These are phyloP conservation scores for Psettodes erumei DNA, from an alignment of 2,113 vertebrate species.

Conservation along the genomic window DNA sequence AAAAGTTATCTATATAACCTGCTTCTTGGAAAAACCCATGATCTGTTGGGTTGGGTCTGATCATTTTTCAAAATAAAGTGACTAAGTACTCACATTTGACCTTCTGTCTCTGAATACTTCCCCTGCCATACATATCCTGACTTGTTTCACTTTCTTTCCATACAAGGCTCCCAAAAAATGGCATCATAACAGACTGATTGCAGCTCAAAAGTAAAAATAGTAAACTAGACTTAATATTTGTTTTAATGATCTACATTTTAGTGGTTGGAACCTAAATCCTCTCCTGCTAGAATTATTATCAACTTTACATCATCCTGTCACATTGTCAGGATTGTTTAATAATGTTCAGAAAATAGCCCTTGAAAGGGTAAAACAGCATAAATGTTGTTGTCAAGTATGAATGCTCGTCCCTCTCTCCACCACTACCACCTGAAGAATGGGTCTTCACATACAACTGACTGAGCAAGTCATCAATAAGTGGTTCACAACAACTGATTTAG, in stretches of 20 bases:
- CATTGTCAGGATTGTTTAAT: conserved; percentile 43
- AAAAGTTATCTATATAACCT: not conserved
- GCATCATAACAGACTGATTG: conserved; percentile 9
- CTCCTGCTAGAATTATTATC: conserved; percentile 8
- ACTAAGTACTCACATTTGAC: not conserved
- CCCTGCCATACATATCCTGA: not conserved
- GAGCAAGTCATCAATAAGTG: conserved; percentile 35
- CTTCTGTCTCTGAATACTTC: not conserved
- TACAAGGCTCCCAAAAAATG: conserved; percentile 7
- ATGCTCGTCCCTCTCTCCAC: conserved; percentile 7
- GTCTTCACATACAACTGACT: conserved; percentile 26
- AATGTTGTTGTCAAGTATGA: conserved; percentile 40
- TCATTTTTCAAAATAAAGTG: conserved; percentile 20
- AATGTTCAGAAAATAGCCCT: conserved; percentile 71
- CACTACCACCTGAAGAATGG: not conserved
- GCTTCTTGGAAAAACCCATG: not conserved
- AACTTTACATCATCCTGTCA: conserved; percentile 8
- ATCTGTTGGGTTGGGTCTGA: not conserved
- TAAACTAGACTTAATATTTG: conserved; percentile 29
- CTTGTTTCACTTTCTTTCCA: not conserved
- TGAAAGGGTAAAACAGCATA: conserved; percentile 54
- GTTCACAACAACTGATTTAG: conserved; percentile 38
- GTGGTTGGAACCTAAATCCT: conserved; percentile 27
- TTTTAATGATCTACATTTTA: conserved; percentile 29
- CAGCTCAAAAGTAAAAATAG: conserved; percentile 27